Conservation (phyloP, 2,888 invertebrate genomes). For the Andrena dorsata region DNA sequence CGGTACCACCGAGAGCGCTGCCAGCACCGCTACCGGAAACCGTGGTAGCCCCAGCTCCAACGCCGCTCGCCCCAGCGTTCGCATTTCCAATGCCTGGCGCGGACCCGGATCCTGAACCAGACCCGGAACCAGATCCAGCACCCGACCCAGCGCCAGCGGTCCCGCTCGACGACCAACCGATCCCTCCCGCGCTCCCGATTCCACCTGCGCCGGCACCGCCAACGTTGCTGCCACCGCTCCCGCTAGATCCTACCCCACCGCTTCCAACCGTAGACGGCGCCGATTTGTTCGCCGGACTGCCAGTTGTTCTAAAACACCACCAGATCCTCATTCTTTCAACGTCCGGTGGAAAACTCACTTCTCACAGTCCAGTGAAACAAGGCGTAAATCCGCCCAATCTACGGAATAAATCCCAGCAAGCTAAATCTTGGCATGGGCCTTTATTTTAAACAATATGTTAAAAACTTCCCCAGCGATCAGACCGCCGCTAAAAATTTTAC, state of each 20-base stretch:
- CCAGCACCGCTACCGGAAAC: constrained; percentile 80
- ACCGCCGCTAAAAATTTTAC: no score
- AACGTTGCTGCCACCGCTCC: constrained; percentile 76
- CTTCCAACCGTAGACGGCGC: constrained; percentile 84
- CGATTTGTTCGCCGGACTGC: constrained; percentile 87
- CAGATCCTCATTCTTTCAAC: not conserved
- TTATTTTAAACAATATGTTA: no score
- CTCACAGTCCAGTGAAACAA: no score
- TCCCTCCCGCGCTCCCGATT: constrained; percentile 83
- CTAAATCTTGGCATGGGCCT: no score
- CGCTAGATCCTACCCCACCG: constrained; percentile 59
- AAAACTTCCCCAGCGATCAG: no score
- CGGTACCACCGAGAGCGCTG: constrained; percentile 84
- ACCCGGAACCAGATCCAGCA: constrained; percentile 9
- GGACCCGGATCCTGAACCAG: not conserved
- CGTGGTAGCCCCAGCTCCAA: constrained; percentile 85
- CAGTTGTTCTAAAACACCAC: constrained; percentile 88
- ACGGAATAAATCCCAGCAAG: no score
- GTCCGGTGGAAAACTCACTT: not conserved
- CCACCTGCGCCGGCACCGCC: constrained; percentile 67
- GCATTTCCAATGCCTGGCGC: constrained; percentile 22
- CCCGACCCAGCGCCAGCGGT: constrained; percentile 76
- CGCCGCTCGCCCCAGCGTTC: constrained; percentile 39
- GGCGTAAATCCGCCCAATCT: no score
- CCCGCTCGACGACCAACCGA: constrained; percentile 85